Percentiles rank a stretch among this genome's conserved stretches.
These are phyloP conservation scores for Euplexia lucipara DNA, from an alignment of 2,888 invertebrate genomes.

Conservation along the genomic window DNA sequence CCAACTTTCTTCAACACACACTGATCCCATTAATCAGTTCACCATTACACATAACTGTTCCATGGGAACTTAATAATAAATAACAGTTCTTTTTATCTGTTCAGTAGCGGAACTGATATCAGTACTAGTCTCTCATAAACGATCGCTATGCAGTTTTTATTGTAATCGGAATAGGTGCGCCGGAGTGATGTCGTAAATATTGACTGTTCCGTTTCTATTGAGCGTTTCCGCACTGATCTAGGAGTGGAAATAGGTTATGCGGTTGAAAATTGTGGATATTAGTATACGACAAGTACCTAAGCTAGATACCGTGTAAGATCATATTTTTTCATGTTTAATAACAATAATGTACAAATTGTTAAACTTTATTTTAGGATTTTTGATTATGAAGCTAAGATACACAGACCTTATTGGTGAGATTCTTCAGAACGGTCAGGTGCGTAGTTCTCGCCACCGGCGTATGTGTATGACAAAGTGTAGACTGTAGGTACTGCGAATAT, in stretches of 20 bases:
- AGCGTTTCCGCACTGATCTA: conserved; percentile 21
- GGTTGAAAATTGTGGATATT: neutral
- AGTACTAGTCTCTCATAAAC: conserved; percentile 21
- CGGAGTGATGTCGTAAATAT: conserved; percentile 36
- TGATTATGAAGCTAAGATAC: no score
- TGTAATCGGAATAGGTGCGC: conserved; percentile 9
- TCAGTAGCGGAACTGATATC: conserved; percentile 45
- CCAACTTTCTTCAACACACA: conserved; percentile 28
- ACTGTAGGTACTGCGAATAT: no score
- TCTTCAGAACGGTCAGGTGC: no score
- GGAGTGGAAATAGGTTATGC: neutral
- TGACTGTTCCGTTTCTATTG: conserved; percentile 30
- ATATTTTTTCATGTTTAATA: no score
- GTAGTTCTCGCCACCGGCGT: no score
- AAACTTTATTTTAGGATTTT: no score
- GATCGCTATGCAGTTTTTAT: conserved; percentile 39
- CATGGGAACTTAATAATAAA: conserved; percentile 55
- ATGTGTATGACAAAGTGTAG: no score
- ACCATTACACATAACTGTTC: conserved; percentile 35
- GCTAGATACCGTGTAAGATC: no score
- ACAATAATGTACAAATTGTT: no score
- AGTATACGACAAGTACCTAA: no score
- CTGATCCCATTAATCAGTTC: conserved; percentile 26
- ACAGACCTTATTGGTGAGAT: no score
- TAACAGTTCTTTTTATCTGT: conserved; percentile 42